Evolutionary conservation across 2,113 vertebrate species (phyloP).

Genomic region (Anas platyrhynchos): DNA sequence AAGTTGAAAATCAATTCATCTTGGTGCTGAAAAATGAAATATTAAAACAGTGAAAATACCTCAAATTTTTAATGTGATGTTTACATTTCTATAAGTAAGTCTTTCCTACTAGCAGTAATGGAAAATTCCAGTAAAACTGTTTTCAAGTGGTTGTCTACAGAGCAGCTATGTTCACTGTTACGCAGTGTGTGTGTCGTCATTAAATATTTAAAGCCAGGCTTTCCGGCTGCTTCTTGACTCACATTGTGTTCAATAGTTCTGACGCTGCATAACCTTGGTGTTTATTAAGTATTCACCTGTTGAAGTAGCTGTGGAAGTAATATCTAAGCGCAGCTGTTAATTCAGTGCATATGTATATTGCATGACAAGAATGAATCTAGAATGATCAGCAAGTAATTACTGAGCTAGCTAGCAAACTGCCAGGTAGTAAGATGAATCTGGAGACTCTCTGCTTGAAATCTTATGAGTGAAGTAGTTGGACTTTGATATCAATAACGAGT

Average conservation of each 20-base stretch:
- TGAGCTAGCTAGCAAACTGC: neutral
- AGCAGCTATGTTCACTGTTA: conserved; percentile 41
- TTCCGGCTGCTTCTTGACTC: conserved; percentile 53
- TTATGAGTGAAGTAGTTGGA: neutral
- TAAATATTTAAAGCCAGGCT: conserved; percentile 72
- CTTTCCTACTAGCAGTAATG: conserved; percentile 24
- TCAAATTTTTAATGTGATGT: neutral
- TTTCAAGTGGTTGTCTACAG: conserved; percentile 49
- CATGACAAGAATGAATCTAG: neutral
- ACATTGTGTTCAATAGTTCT: conserved; percentile 52
- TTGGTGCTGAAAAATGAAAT: neutral
- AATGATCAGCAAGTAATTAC: neutral
- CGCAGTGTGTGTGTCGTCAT: conserved; percentile 47
- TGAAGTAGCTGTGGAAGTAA: conserved; percentile 56
- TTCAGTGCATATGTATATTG: neutral
- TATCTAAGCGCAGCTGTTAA: neutral
- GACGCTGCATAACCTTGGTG: conserved; percentile 47
- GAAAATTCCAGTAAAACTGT: conserved; percentile 58
- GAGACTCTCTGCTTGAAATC: neutral
- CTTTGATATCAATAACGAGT: neutral
- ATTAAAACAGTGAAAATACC: neutral
- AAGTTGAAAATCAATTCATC: neutral
- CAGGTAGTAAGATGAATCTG: neutral
- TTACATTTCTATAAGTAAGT: neutral
- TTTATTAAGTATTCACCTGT: conserved; percentile 58